Conservation (phyloP, 30 jellyfish, hydroid and myxozoan genomes). For the Morbakka virulenta region DNA sequence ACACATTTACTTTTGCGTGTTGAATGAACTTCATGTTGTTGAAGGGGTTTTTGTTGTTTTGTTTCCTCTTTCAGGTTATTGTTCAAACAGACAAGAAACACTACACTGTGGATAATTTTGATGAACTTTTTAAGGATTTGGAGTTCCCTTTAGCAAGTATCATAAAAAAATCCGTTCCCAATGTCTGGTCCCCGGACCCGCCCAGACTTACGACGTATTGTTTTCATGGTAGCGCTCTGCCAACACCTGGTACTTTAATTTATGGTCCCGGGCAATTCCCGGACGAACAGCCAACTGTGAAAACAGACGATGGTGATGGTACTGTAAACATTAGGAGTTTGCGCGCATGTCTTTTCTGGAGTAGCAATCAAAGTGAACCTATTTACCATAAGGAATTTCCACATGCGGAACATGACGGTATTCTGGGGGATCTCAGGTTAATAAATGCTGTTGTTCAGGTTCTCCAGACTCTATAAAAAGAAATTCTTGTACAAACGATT, state of each 20-base stretch:
- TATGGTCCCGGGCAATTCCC: conserved; percentile 91
- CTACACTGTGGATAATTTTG: conserved; percentile 88
- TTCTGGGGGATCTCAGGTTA: conserved; percentile 85
- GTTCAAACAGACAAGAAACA: conserved; percentile 58
- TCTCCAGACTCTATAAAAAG: no score
- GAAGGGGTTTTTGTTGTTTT: no score
- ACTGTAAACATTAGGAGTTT: conserved; percentile 91
- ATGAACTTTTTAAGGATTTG: conserved; percentile 75
- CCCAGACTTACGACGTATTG: conserved; percentile 76
- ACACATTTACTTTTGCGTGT: no score
- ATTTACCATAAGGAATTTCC: conserved; percentile 55
- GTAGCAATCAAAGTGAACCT: conserved; percentile 48
- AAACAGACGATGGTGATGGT: conserved; percentile 90
- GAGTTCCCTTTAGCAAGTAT: conserved; percentile 68
- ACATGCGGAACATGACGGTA: conserved; percentile 88
- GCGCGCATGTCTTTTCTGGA: conserved; percentile 72
- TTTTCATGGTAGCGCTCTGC: conserved; percentile 59
- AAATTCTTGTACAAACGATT: no score
- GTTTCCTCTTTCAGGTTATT: no score
- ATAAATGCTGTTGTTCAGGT: no score
- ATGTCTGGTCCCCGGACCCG: conserved; percentile 67
- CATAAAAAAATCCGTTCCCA: conserved; percentile 35
- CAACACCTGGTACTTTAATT: conserved; percentile 79
- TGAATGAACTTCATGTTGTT: no score
- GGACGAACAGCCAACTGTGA: conserved; percentile 72